Evolutionary conservation across 2,113 vertebrate species (phyloP).

Genomic region (Talpa occidentalis): DNA sequence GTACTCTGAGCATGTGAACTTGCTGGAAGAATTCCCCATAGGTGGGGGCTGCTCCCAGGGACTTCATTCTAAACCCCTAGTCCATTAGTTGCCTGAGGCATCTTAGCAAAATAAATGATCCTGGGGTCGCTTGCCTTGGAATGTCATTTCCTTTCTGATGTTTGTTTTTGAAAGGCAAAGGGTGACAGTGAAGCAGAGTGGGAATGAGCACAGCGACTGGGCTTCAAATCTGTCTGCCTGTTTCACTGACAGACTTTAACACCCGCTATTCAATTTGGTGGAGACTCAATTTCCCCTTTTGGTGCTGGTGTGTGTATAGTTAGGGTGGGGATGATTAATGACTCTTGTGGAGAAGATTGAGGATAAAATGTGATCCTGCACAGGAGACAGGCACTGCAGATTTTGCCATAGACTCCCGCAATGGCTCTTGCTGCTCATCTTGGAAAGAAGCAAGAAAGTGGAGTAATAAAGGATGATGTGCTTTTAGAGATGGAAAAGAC

Average conservation of each 20-base stretch:
- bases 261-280: neutral
- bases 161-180: slow-evolving; percentile 64
- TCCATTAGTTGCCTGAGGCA: slow-evolving; percentile 48
- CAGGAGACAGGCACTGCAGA: fast-evolving
- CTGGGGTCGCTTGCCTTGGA: slow-evolving; percentile 20
- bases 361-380: neutral
- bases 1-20: neutral
- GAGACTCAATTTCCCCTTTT: neutral
- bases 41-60: neutral
- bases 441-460: neutral
- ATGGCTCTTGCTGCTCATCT: neutral
- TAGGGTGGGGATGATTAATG: neutral
- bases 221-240: neutral
- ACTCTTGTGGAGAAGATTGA: neutral
- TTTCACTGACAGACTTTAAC: fast-evolving
- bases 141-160: slow-evolving; percentile 59
- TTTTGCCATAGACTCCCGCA: neutral
- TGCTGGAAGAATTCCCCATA: neutral
- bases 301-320: neutral
- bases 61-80: slow-evolving; percentile 56
- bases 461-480: fast-evolving
- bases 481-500: neutral
- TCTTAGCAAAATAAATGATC: slow-evolving; percentile 77
- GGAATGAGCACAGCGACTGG: neutral
- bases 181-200: neutral